These are phyloP conservation scores for Trialeurodes vaporariorum DNA, from an alignment of 1,140 invertebrate species.

Conservation along the genomic window DNA sequence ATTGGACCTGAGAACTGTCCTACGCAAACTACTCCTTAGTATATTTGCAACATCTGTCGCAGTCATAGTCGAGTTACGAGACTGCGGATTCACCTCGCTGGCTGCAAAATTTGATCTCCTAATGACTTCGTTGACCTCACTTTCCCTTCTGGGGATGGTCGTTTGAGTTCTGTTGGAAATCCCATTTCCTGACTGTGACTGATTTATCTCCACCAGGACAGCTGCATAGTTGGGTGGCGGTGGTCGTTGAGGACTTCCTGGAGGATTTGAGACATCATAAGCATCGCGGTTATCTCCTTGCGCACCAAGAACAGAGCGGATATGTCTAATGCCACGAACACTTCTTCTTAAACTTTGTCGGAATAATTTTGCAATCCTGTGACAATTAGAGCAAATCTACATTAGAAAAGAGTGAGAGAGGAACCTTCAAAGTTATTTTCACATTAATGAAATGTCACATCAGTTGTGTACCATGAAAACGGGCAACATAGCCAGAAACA, in stretches of 20 bases:
- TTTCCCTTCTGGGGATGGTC: not conserved
- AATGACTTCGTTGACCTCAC: constrained; percentile 14
- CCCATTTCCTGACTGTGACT: constrained; percentile 26
- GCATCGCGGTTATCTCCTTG: not conserved
- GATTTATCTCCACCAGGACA: constrained; percentile 47
- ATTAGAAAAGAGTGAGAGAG: no score
- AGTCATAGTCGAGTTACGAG: constrained; percentile 36
- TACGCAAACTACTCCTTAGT: constrained; percentile 43
- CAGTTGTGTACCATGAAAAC: not conserved
- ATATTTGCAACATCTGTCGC: constrained; percentile 45
- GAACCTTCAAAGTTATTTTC: no score
- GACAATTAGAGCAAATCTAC: no score
- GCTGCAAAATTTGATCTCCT: not conserved
- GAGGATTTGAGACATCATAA: not conserved
- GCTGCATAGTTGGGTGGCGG: constrained; percentile 51
- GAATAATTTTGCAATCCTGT: constrained; percentile 63
- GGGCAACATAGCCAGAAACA: not conserved
- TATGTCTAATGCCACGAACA: constrained; percentile 50
- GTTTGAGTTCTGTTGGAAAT: constrained; percentile 18
- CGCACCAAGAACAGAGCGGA: constrained; percentile 41
- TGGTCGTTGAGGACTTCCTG: constrained; percentile 23
- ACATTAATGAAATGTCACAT: constrained; percentile 12
- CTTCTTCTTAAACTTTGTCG: constrained; percentile 68
- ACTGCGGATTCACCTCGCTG: constrained; percentile 16
- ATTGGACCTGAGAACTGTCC: constrained; percentile 33